phyloP scores from a whole-genome alignment of 37 sponge, comb jelly and placozoan genomes.

The Aplysina aerophoba region DNA sequence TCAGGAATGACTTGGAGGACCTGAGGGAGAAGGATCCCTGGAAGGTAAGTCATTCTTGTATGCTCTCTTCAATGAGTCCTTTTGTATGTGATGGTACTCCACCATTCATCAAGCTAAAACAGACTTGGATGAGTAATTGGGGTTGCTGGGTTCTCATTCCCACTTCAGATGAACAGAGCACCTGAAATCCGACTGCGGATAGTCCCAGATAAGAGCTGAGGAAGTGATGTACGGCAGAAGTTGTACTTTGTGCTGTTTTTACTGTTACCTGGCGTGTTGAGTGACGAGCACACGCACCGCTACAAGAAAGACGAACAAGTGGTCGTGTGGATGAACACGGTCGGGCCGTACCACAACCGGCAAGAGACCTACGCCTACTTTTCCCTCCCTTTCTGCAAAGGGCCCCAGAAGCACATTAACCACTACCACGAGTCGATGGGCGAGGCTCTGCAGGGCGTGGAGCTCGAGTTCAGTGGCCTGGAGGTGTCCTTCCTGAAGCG shows the following conservation, averaged over 20 bases:
- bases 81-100: no score
- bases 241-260: background rate
- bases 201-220: conserved; percentile 70
- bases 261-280: background rate
- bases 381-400: conserved; percentile 90
- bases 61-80: no score
- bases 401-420: conserved; percentile 70
- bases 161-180: conserved; percentile 61
- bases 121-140: no score
- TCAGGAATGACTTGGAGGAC: conserved; percentile 68
- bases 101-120: no score
- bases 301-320: conserved; percentile 86
- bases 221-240: conserved; percentile 24
- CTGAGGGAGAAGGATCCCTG: conserved; percentile 69
- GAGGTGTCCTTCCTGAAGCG: conserved; percentile 76
- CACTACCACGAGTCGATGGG: conserved; percentile 95
- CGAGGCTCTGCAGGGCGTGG: conserved; percentile 90
- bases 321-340: conserved; percentile 96
- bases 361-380: conserved; percentile 94
- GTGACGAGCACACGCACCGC: conserved; percentile 23
- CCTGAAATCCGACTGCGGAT: conserved; percentile 61
- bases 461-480: conserved; percentile 93
- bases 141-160: no score
- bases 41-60: conserved; percentile 49
- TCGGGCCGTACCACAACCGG: conserved; percentile 95